A percentile compares a stretch with the other conserved stretches of the same genome.
Evolutionary conservation across 2,113 vertebrate genomes (phyloP).

Genomic region (Promerops cafer): DNA sequence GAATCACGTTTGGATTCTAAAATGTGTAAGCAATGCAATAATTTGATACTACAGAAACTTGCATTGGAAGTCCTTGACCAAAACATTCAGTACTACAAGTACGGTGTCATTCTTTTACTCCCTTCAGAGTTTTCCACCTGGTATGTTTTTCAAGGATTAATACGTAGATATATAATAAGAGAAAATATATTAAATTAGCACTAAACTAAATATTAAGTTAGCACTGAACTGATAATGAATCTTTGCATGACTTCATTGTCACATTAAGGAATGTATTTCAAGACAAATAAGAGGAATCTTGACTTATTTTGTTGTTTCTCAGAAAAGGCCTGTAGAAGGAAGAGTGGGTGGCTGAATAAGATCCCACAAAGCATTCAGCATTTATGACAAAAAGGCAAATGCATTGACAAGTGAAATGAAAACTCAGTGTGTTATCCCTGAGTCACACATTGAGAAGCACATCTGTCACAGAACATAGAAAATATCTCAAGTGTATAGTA

Average conservation of each 20-base stretch:
- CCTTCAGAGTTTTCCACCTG: not conserved
- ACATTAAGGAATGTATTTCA: not conserved
- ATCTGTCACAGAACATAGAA: not conserved
- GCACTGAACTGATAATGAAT: not conserved
- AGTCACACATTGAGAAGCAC: not conserved
- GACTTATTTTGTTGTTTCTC: constrained; percentile 6
- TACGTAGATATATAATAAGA: too few relatives aligned
- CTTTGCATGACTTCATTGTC: not conserved
- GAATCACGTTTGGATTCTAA: constrained; percentile 9
- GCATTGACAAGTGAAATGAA: not conserved
- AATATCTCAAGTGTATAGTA: not conserved
- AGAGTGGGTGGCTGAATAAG: constrained; percentile 28
- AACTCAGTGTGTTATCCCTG: not conserved
- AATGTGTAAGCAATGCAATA: constrained; percentile 5
- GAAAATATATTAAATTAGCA: not conserved
- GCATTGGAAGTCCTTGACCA: not conserved
- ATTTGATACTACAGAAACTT: not conserved
- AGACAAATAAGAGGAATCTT: not conserved
- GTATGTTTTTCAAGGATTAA: not conserved
- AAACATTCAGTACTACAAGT: not conserved
- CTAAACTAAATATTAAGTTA: not conserved
- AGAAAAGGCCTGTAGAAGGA: not conserved
- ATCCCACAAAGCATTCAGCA: not conserved
- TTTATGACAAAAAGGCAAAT: not conserved
- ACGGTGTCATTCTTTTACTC: not conserved